These are phyloP conservation scores for Bergia sp. DNA, from an alignment of 92 coral and sea anemone genomes.

Conservation along the genomic window DNA sequence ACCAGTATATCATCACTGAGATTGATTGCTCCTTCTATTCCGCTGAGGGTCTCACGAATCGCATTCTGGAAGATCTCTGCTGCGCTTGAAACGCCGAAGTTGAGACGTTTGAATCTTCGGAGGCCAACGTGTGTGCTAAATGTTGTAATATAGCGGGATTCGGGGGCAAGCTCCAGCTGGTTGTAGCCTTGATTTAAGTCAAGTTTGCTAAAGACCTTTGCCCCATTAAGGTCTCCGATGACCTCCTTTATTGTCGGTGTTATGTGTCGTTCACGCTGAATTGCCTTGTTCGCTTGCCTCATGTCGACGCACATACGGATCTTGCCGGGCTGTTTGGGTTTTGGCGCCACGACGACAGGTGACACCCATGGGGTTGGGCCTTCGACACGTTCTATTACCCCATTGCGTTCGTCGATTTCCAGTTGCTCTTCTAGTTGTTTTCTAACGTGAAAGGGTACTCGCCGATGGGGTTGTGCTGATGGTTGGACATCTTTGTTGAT, in stretches of 20 bases:
- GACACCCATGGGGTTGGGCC: slow-evolving; percentile 54
- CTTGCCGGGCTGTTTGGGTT: slow-evolving; percentile 43
- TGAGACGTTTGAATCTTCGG: slow-evolving; percentile 49
- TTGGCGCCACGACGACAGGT: slow-evolving; percentile 50
- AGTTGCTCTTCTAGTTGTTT: slow-evolving; percentile 47
- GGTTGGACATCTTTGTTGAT: slow-evolving; percentile 54
- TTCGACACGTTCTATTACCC: slow-evolving; percentile 44
- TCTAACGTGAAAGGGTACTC: slow-evolving; percentile 43
- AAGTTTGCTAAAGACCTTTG: slow-evolving; percentile 33
- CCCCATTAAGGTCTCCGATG: slow-evolving; percentile 53
- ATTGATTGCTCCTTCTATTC: slow-evolving; percentile 52
- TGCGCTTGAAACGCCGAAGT: slow-evolving; percentile 48
- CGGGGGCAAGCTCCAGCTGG: slow-evolving; percentile 50
- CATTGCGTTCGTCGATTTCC: slow-evolving; percentile 37
- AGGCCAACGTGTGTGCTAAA: slow-evolving; percentile 56
- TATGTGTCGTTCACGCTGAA: slow-evolving; percentile 44
- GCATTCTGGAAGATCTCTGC: slow-evolving; percentile 51
- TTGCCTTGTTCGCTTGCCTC: slow-evolving; percentile 44
- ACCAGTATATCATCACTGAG: slow-evolving; percentile 57
- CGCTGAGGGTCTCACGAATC: slow-evolving; percentile 49
- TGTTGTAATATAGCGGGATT: slow-evolving; percentile 57
- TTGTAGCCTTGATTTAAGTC: slow-evolving; percentile 25
- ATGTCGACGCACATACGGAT: slow-evolving; percentile 48
- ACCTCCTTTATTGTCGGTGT: slow-evolving; percentile 46
- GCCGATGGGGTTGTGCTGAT: slow-evolving; percentile 36